Evolutionary conservation across 1,140 invertebrate species (phyloP), one percentile per base, ranked within the genome.

Genomic region (Tetramorium simillimum): DNA sequence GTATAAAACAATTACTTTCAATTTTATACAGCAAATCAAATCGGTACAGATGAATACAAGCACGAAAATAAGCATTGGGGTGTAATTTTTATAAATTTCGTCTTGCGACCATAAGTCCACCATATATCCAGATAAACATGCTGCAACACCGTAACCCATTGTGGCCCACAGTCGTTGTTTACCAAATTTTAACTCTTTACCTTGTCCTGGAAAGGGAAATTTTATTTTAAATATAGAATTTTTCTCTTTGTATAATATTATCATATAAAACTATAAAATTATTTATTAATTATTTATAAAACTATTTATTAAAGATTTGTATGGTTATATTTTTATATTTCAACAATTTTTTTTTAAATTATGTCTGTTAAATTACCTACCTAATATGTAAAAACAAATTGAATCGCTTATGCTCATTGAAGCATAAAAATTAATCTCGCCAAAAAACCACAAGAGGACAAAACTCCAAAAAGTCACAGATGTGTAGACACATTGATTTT

Each of bases 91-190:
- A 0, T 94, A 89, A 0, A 93, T 90, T 88, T 95, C 92, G 6
- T 93, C 93, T 4, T 95, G 95, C 6, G 96, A 96, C 90, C 95
- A 95, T 21, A 92, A 86, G 91, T 98, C 96, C 0, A 97, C 96
- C 0, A 96, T 92, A 91, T 96, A 96, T 1, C 97, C 97, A 1
- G 97, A 95, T 0, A 97, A 86, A 1, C 97, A 90, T 0, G 97
- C 97, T 1, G 97, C 96, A 1, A 96, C 88, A 43, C 97, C 97
- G 91, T 97, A 98, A n/a, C 97, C 97, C 53, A 97, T 96, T 0
- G 97, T 97, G 46, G 97, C 97, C 97, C 97, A 98, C 1, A 97
- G 97, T 58, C 97, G 95, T 92, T 98, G 97, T 18, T 96, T 96
- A 1, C 97, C 97, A 91, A 98, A 98, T 70, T 96, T 96, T 90